Conservation (phyloP, 2,888 invertebrate species). For the Aquatica leii region DNA sequence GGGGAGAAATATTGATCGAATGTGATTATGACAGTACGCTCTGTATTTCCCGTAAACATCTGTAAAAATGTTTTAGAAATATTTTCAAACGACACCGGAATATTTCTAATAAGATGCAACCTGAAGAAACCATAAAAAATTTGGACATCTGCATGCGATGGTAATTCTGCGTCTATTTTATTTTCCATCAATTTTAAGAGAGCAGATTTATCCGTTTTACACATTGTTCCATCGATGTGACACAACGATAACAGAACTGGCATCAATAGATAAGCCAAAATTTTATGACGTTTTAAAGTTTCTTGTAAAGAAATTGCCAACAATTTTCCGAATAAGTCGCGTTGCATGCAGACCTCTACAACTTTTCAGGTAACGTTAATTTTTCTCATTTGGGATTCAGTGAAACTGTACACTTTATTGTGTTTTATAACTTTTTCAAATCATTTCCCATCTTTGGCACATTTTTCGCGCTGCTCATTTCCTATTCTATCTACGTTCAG, state of each 20-base stretch:
- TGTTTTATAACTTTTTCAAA: no score
- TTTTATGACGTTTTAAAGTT: slow-evolving; percentile 40
- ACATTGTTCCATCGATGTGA: slow-evolving; percentile 42
- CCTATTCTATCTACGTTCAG: no score
- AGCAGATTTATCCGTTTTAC: slow-evolving; percentile 44
- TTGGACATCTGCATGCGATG: slow-evolving; percentile 20
- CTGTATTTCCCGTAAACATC: slow-evolving; percentile 13
- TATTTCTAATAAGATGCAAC: slow-evolving; percentile 30
- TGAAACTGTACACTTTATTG: no score
- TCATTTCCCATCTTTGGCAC: no score
- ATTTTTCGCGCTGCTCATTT: no score
- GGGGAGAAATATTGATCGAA: slow-evolving; percentile 42
- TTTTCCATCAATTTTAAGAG: slow-evolving; percentile 40
- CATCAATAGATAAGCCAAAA: slow-evolving; percentile 41
- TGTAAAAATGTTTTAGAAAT: slow-evolving; percentile 29
- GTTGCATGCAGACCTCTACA: slow-evolving; percentile 30
- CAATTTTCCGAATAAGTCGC: slow-evolving; percentile 37
- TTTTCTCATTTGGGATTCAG: slow-evolving; percentile 39
- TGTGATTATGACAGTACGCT: slow-evolving; percentile 31
- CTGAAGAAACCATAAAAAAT: slow-evolving; percentile 38
- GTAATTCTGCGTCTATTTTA: slow-evolving; percentile 7
- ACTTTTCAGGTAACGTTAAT: slow-evolving; percentile 22
- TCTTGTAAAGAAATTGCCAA: slow-evolving; percentile 32
- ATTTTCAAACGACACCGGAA: slow-evolving; percentile 36
- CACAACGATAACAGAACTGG: slow-evolving; percentile 43